These are phyloP conservation scores for Dasypus novemcinctus DNA, from an alignment of 2,113 vertebrate genomes.

Conservation along the genomic window DNA sequence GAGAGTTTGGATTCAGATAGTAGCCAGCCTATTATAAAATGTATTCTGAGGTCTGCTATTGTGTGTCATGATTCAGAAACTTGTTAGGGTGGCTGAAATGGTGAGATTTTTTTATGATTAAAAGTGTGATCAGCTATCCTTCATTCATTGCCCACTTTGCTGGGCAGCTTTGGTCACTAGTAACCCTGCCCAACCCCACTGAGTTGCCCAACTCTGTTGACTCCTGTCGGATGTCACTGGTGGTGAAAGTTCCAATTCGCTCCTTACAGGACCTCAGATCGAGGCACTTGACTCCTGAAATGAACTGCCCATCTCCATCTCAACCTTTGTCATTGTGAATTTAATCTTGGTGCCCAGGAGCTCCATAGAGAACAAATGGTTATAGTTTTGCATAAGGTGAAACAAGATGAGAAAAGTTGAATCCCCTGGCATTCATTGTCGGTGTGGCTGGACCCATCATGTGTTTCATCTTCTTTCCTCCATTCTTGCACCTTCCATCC, in stretches of 20 bases:
- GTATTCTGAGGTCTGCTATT: not conserved
- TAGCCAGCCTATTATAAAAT: not conserved
- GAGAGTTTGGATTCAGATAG: not conserved
- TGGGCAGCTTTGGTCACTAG: not conserved
- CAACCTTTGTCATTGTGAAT: not conserved
- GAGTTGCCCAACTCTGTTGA: not conserved
- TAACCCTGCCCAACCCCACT: not conserved
- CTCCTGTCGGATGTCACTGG: not conserved
- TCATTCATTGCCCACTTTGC: not conserved
- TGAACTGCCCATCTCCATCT: not conserved
- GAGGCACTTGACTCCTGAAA: not conserved
- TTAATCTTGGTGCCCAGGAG: not conserved
- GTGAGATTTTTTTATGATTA: not conserved
- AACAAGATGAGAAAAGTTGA: not conserved
- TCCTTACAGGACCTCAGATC: not conserved
- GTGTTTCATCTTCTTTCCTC: not conserved
- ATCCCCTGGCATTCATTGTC: not conserved
- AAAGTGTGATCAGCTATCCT: not conserved
- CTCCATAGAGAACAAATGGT: not conserved
- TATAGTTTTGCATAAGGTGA: not conserved
- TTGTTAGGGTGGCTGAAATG: not conserved
- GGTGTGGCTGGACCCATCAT: not conserved
- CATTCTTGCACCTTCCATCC: not conserved
- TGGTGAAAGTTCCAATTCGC: not conserved
- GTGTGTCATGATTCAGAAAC: not conserved